Conservation (phyloP, 2,797 vertebrate genomes). For the Coregonus sp. region DNA sequence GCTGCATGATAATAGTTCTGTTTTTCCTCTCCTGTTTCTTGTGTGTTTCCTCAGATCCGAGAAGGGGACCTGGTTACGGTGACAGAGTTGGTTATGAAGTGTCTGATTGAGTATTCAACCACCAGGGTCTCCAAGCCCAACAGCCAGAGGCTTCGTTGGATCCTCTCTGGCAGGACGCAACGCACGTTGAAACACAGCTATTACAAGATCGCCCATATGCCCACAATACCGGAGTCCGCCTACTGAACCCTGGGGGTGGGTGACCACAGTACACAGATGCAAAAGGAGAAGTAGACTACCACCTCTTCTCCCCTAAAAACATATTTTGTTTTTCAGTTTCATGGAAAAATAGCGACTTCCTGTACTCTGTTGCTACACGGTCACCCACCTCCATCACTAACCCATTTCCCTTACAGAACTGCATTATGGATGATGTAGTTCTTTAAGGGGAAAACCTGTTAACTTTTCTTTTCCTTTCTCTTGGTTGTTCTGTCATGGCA, state of each 20-base stretch:
- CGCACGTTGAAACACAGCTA: slow-evolving; percentile 92
- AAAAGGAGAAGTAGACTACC: not conserved
- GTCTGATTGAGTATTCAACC: slow-evolving; percentile 91
- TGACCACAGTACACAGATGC: slow-evolving; percentile 22
- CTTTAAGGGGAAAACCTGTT: slow-evolving; percentile 58
- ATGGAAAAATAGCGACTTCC: not conserved
- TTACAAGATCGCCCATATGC: slow-evolving; percentile 92
- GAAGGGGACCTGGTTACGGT: slow-evolving; percentile 85
- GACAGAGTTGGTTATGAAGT: slow-evolving; percentile 89
- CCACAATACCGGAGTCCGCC: slow-evolving; percentile 90
- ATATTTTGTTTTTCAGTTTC: not conserved
- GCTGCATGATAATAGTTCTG: not conserved
- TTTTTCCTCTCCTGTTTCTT: not conserved
- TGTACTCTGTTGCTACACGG: slow-evolving; percentile 25
- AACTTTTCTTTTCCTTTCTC: not conserved
- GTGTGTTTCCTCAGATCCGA: slow-evolving; percentile 76
- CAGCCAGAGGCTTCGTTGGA: slow-evolving; percentile 91
- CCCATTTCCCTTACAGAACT: slow-evolving; percentile 63
- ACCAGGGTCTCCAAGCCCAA: slow-evolving; percentile 88
- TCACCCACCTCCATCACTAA: slow-evolving; percentile 25
- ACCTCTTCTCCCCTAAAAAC: slow-evolving; percentile 4
- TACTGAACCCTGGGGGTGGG: slow-evolving; percentile 63
- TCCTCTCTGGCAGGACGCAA: slow-evolving; percentile 92
- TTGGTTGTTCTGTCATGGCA: not conserved
- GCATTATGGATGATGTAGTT: slow-evolving; percentile 60